phyloP scores from a whole-genome alignment of 2,113 vertebrate genomes.

The Myrmecophaga tridactyla region DNA sequence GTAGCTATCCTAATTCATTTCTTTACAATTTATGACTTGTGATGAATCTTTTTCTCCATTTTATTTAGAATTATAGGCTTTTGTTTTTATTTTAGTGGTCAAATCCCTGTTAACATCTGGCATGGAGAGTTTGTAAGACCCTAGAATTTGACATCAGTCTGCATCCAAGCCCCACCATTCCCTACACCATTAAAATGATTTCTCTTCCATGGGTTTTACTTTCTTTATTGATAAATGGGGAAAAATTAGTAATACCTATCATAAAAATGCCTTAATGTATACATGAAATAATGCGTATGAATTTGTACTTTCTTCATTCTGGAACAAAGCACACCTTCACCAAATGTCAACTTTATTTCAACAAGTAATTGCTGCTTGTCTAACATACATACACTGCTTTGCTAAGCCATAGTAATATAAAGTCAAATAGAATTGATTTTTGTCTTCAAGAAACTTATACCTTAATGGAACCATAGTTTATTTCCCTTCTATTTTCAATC shows the following conservation, averaged over 20 bases:
- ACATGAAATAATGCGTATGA: background rate
- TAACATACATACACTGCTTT: too few relatives aligned
- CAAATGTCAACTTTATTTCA: background rate
- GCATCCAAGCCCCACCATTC: accelerated
- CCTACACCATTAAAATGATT: background rate
- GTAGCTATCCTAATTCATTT: background rate
- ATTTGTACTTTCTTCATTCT: background rate
- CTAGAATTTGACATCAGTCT: accelerated
- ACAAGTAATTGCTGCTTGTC: too few relatives aligned
- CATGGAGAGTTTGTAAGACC: background rate
- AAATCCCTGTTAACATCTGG: background rate
- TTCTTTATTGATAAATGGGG: background rate
- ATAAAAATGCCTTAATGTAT: background rate
- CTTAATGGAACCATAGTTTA: background rate
- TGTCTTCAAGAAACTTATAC: background rate
- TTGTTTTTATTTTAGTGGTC: background rate
- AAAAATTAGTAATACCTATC: too few relatives aligned
- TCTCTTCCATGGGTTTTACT: background rate
- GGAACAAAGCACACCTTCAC: background rate
- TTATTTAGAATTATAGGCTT: background rate
- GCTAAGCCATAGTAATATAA: accelerated
- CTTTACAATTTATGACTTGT: background rate
- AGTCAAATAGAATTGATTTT: background rate
- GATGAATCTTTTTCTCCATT: background rate
- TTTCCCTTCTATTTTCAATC: background rate